phyloP scores from a whole-genome alignment of 2,113 vertebrate species.

The Corythornis madagascariensis region DNA sequence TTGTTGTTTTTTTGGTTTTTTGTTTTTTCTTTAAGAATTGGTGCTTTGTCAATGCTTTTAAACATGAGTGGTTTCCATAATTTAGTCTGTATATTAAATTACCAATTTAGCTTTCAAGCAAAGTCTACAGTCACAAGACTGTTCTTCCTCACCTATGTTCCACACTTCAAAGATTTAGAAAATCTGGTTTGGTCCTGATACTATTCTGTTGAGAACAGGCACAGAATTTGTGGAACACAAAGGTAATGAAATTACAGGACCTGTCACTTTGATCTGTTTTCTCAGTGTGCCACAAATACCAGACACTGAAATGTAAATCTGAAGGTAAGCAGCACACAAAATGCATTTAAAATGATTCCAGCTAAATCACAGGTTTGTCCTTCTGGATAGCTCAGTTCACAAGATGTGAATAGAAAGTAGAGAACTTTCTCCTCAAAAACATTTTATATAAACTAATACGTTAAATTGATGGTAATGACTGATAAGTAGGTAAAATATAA shows the following conservation, averaged over 20 bases:
- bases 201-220: slow-evolving; percentile 31
- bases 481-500: not conserved
- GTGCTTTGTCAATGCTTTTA: not conserved
- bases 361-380: not conserved
- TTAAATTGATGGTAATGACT: not conserved
- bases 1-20: too few relatives aligned
- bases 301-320: not conserved
- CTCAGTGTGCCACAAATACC: not conserved
- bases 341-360: not conserved
- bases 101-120: not conserved
- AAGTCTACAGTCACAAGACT: not conserved
- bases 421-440: not conserved
- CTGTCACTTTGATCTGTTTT: slow-evolving; percentile 30
- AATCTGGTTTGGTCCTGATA: not conserved
- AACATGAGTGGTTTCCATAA: not conserved
- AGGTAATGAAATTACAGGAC: slow-evolving; percentile 43
- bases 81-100: not conserved
- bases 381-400: not conserved
- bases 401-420: not conserved
- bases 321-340: slow-evolving; percentile 5
- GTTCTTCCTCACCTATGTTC: not conserved
- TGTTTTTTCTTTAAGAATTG: not conserved
- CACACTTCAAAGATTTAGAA: slow-evolving; percentile 50
- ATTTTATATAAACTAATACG: not conserved
- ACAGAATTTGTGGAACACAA: slow-evolving; percentile 5